Evolutionary conservation across 1,140 invertebrate genomes (phyloP), one percentile per base, ranked within the genome.

Genomic region (Ips nitidus): DNA sequence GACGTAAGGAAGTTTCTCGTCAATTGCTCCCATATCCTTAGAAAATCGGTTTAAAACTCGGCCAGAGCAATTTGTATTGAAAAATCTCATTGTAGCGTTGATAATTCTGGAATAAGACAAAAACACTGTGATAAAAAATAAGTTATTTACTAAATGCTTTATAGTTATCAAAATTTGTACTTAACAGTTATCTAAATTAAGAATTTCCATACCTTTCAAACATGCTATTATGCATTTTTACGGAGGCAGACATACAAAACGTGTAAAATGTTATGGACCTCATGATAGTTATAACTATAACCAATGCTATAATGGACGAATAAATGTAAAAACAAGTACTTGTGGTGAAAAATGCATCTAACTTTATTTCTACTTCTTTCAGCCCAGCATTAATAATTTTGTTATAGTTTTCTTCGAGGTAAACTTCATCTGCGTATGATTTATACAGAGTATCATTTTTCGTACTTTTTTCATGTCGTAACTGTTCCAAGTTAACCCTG

Each of bases 71-170:
- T 97, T 96, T 4, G 87, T 90, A 73, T 95, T 94, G 80, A 97
- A 97, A 81, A 97, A 97, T 4, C 86, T 83, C 86, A 97, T 94
- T 1, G 90, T 91, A 0, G 92, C 90, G 3, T 89, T 84, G 39
- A 94, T 87, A 1, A 98, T 87, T 22, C 22, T 55, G 89, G 58
- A 45, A 57, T 58, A 66, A 42, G 37, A 60, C 41, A n/a, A 4
- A 56, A 6, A 38, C 37, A n/a, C 45, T n/a, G 22, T 22, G 22
- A 22, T 22, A 22, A 22, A n/a, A 22, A 22, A 22, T 22, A 22
- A 22, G 22, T 22, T 22, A 22, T 22, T 22, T 22, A 22, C 22
- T 22, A 22, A 22, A 22, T 22, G 22, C 47, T 50, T 50, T 50
- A 50, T 56, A 56, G 6, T 8, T 56, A 22, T 56, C 37, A 1